Conservation (phyloP, 2,888 invertebrate genomes). For the Schrankia costaestrigalis region DNA sequence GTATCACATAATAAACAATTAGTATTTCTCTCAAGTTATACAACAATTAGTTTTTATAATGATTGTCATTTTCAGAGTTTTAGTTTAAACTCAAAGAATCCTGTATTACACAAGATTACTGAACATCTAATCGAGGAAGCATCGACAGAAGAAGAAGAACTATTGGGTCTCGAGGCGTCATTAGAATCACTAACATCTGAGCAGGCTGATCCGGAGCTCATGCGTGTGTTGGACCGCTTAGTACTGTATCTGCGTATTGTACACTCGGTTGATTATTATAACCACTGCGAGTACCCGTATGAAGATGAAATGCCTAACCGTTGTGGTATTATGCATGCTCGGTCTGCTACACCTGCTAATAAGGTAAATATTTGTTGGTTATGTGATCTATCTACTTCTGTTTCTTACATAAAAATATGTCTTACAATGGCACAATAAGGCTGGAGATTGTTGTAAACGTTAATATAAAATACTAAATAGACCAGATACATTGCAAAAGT, state of each 20-base stretch:
- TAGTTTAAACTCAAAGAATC: constrained; percentile 92
- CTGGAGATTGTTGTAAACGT: too few species aligned
- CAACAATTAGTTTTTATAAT: too few species aligned
- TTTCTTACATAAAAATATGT: too few species aligned
- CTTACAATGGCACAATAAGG: too few species aligned
- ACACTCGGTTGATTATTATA: constrained; percentile 99
- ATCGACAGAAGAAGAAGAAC: constrained; percentile 98
- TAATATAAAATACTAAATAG: too few species aligned
- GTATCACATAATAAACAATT: too few species aligned
- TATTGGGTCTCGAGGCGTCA: constrained; percentile 84
- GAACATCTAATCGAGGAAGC: constrained; percentile 99
- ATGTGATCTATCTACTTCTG: constrained; percentile 1
- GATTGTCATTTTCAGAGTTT: too few species aligned
- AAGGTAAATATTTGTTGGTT: constrained; percentile 76
- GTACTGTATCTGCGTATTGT: constrained; percentile 97
- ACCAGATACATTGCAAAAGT: too few species aligned
- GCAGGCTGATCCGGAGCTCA: constrained; percentile 62
- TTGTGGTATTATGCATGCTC: constrained; percentile 98
- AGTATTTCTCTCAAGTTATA: too few species aligned
- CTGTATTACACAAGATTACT: constrained; percentile 97
- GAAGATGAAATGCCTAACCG: constrained; percentile 99
- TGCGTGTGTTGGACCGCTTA: constrained; percentile 88
- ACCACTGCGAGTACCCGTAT: constrained; percentile 98
- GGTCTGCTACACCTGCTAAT: constrained; percentile 92
- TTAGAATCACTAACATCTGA: constrained; percentile 50